phyloP scores from a whole-genome alignment of 2,888 invertebrate genomes.

The Eristalis intricaria region DNA sequence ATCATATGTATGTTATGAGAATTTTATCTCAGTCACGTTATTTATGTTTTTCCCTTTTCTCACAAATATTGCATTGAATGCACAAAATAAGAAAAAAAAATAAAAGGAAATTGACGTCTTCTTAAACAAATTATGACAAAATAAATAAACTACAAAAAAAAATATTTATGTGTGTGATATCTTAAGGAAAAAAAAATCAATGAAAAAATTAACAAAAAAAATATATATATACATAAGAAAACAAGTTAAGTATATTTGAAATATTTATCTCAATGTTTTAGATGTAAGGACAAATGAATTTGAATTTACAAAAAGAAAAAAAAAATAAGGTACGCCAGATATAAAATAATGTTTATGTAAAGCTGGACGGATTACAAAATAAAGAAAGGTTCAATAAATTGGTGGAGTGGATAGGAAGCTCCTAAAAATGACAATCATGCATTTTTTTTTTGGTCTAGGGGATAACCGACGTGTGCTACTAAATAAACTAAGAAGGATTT shows the following conservation, averaged over 20 bases:
- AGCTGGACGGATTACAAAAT: constrained; percentile 31
- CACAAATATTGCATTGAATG: constrained; percentile 36
- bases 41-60: constrained; percentile 53
- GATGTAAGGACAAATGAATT: constrained; percentile 27
- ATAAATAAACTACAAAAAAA: constrained; percentile 20
- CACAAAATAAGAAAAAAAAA: constrained; percentile 10
- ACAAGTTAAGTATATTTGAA: constrained; percentile 28
- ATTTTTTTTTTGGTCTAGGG: background rate
- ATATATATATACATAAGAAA: constrained; percentile 12
- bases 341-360: constrained; percentile 38
- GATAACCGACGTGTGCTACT: background rate
- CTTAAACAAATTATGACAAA: background rate
- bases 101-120: constrained; percentile 5
- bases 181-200: constrained; percentile 13
- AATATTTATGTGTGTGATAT: constrained; percentile 42
- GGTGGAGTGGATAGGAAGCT: constrained; percentile 55
- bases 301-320: constrained; percentile 43
- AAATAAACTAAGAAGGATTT: too few relatives aligned
- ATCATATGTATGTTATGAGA: constrained; percentile 18
- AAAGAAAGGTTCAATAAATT: constrained; percentile 39
- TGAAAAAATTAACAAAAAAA: constrained; percentile 16
- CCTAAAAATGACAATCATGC: constrained; percentile 19
- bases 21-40: constrained; percentile 61
- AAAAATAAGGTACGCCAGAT: background rate
- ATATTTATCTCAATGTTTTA: constrained; percentile 49